Conservation (phyloP, 2,113 vertebrate genomes). For the Peromyscus polionotus region DNA sequence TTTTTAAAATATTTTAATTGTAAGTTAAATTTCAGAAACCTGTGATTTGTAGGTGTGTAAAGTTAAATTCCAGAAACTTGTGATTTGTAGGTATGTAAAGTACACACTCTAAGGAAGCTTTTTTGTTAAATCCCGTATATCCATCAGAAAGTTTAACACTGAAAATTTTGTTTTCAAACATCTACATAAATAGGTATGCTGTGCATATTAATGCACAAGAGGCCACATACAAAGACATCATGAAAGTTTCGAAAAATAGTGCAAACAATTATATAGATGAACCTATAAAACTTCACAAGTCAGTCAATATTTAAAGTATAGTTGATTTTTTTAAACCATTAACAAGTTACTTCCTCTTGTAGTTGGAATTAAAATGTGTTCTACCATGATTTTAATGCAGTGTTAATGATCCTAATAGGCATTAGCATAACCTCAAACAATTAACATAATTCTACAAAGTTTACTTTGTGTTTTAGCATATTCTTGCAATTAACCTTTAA, state of each 20-base stretch:
- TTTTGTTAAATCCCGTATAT: background rate
- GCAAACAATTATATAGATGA: background rate
- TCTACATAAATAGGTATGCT: background rate
- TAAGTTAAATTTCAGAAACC: background rate
- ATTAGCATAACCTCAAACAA: conserved; percentile 32
- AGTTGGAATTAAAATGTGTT: conserved; percentile 1
- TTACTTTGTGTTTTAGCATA: conserved; percentile 36
- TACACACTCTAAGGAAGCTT: background rate
- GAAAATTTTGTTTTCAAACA: background rate
- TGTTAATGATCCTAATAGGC: background rate
- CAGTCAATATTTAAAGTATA: background rate
- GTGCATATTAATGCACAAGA: background rate
- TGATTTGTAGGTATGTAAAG: background rate
- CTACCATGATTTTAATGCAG: background rate
- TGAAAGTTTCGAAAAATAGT: background rate
- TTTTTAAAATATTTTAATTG: background rate
- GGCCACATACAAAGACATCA: accelerated
- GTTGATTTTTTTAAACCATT: background rate
- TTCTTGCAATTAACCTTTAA: conserved; percentile 57
- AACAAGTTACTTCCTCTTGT: background rate
- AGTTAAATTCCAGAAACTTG: background rate
- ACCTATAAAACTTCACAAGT: background rate
- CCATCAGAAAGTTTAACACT: background rate
- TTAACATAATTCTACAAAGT: conserved; percentile 47
- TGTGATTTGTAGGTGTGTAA: background rate